Evolutionary conservation across 2,113 vertebrate genomes (phyloP).

Genomic region (Amblyopsis rosae): DNA sequence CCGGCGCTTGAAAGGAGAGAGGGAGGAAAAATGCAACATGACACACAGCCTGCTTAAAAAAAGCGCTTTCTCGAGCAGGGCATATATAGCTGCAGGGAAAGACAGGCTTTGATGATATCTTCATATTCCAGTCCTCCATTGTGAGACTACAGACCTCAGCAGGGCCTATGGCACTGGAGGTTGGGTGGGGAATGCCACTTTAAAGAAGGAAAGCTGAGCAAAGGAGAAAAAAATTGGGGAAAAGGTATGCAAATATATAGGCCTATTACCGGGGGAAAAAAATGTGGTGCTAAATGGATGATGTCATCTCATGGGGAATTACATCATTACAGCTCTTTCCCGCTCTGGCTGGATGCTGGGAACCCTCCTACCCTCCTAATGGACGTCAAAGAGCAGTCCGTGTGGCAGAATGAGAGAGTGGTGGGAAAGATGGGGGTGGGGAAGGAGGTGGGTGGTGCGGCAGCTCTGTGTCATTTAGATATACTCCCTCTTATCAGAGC

Average conservation of each 20-base stretch:
- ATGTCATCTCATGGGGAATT: constrained; percentile 76
- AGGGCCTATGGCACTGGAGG: constrained; percentile 38
- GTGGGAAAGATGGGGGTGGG: constrained; percentile 5
- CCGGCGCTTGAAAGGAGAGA: constrained; percentile 23
- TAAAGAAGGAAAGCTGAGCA: constrained; percentile 25
- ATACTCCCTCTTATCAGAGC: not conserved
- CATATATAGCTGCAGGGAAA: constrained; percentile 52
- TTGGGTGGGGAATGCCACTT: constrained; percentile 34
- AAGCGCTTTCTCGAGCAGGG: constrained; percentile 44
- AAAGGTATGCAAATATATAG: constrained; percentile 30
- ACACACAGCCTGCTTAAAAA: constrained; percentile 54
- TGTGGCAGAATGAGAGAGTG: constrained; percentile 48
- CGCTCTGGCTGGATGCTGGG: constrained; percentile 64
- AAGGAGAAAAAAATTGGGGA: not conserved
- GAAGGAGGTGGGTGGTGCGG: constrained; percentile 5
- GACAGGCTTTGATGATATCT: constrained; percentile 48
- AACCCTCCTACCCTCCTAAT: constrained; percentile 74
- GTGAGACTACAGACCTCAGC: constrained; percentile 50
- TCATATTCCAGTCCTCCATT: constrained; percentile 30
- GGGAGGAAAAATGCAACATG: constrained; percentile 35
- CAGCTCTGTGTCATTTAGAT: constrained; percentile 32
- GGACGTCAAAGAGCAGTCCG: constrained; percentile 72
- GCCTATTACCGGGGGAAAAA: constrained; percentile 50
- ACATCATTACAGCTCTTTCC: constrained; percentile 70
- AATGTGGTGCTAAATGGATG: constrained; percentile 68